Evolutionary conservation across 1,140 invertebrate species (phyloP), one percentile per base, ranked within the genome.

Genomic region (Megathymus violae): DNA sequence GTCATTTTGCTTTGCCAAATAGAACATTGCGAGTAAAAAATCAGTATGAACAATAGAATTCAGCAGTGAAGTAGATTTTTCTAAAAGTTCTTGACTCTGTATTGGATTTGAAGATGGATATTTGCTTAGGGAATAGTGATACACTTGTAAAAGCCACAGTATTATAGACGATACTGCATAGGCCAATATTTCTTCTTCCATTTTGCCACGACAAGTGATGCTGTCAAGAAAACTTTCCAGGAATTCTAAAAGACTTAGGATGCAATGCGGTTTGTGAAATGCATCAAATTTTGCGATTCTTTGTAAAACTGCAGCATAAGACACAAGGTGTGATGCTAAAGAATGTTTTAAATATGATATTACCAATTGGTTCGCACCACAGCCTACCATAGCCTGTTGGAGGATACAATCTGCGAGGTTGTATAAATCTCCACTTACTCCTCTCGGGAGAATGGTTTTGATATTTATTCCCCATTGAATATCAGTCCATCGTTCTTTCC

Each of bases 401-500:
- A 99, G 92, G 65, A 99, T 96, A 87, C 97, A 97, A 84, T 98
- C 97, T 36, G 97, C 96, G 64, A 98, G 91, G 91, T 97, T 97
- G 82, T 97, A 97, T 0, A 97, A 95, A 93, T 98, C 97, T 11
- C 97, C 97, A 77, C 96, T 97, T 0, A 97, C 96, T 25, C 97
- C 96, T 84, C 96, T 87, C 0, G 96, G 96, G 64, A 97, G 83
- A 68, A 96, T 96, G 15, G 96, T 96, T 93, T 98, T 98, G 22
- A 98, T 97, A 81, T 98, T 96, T 62, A 98, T 98, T 19, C 97
- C 97, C 97, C 97, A 99, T 88, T 98, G 96, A 17, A 98, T 93
- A 91, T 98, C 97, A 7, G 95, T 96, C 97, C 97, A 99, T 52
- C 97, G 92, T 92, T 98, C 97, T 74, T 97, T 92, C 97, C 97